Evolutionary conservation across 1,140 invertebrate genomes (phyloP), one percentile per base, ranked within the genome.

Genomic region (Zaprionus inermis): DNA sequence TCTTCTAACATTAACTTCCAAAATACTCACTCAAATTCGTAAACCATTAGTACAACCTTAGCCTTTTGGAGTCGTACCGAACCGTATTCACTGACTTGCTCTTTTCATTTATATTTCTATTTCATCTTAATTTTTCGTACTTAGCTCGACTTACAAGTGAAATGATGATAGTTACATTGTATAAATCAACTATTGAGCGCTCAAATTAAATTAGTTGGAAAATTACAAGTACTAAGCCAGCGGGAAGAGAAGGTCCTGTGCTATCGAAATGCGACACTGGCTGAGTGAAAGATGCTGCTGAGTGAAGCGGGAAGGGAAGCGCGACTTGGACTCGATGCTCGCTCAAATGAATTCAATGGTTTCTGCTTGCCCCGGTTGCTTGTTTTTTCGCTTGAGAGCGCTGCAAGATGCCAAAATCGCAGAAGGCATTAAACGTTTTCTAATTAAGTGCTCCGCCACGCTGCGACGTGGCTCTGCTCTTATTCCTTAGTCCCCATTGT

Each of bases 201-300:
- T 55, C 51, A 71, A 89, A 81, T 78, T 89, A 89, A 89, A 89
- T 89, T 89, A 81, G 72, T 90, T 78, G 84, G 85, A 89, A 89
- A 89, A 89, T 89, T 78, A 85, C 80, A 84, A 32, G 57, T 44
- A 41, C 58, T 63, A 61, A 67, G 51, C 57, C 55, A 36, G 22
- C 5, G 24, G 10, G 18, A 38, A 41, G 36, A 51, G 34, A 46
- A 57, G 34, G 14, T 38, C 34, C 18, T 16, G 5, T 2, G n/a
- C n/a, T n/a, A n/a, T n/a, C n/a, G n/a, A 5, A n/a, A 16, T 44
- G 6, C n/a, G n/a, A 9, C 44, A 49, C n/a, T 22, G 18, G 18
- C 44, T 20, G 11, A 20, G 44, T 28, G 24, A 10, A 49, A 46
- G 44, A 20, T 46, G 44, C 41, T 9, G 1, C 5, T 5, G 16